Conservation (phyloP, 2,797 vertebrate species). For the Clamator glandarius region DNA sequence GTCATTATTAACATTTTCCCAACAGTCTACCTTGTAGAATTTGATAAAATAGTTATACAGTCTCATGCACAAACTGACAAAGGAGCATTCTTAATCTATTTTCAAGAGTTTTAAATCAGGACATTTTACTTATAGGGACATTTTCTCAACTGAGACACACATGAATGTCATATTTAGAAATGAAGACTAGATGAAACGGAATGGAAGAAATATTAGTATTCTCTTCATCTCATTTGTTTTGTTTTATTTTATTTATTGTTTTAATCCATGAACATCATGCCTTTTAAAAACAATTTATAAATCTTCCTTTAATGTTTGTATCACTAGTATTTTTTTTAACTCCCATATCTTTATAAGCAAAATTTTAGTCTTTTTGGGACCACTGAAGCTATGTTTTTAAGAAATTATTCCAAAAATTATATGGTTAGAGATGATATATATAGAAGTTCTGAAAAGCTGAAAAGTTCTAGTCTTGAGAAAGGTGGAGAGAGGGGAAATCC, state of each 20-base stretch:
- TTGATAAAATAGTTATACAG: neutral
- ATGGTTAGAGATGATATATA: neutral
- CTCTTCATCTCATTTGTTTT: neutral
- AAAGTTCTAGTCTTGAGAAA: neutral
- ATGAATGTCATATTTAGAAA: neutral
- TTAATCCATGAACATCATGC: neutral
- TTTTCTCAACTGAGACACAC: neutral
- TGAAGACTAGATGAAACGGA: neutral
- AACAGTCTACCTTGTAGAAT: neutral
- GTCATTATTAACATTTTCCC: neutral
- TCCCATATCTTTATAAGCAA: neutral
- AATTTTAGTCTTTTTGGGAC: neutral
- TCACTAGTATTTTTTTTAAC: neutral
- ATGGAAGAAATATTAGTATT: neutral
- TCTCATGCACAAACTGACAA: neutral
- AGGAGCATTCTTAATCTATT: neutral
- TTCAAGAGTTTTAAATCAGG: neutral
- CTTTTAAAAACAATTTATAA: neutral
- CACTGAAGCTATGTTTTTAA: neutral
- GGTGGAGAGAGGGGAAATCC: neutral
- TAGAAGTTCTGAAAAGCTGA: neutral
- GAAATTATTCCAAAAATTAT: neutral
- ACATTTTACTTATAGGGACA: neutral
- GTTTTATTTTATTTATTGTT: neutral
- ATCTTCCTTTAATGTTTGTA: neutral